Evolutionary conservation across 1,140 invertebrate species (phyloP), one percentile per base, ranked within the genome.

Genomic region (Calephelis nemesis): DNA sequence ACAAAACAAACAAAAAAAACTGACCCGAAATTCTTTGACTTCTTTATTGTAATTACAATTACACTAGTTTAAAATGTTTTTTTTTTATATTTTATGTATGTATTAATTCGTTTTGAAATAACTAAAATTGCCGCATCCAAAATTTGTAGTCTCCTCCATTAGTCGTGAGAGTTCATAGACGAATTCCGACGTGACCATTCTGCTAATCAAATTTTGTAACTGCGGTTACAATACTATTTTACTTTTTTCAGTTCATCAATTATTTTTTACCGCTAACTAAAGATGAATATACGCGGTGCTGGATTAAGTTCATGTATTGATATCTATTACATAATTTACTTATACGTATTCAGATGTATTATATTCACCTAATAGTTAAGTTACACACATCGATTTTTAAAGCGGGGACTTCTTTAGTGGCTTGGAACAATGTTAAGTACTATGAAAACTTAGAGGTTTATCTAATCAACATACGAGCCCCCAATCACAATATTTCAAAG

Each of bases 201-300:
- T 83, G 83, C 88, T 91, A 91, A 91, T 91, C 87, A 91, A 91
- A 91, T 91, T 90, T 91, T 85, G 85, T 91, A 91, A 91, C 84
- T 87, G 85, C 84, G 85, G 85, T 85, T 90, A 90, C 87, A 87
- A 90, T 88, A 82, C 79, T 78, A 88, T 85, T 82, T 85, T 79
- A 71, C 76, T 85, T 87, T 86, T 89, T 89, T 86, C 78, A 87
- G 73, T 78, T 75, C 76, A 83, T 84, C 88, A 83, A 87, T 89
- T 85, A 89, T 88, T 79, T 78, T 78, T 81, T 91, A 89, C 88
- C 88, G 88, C 89, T 91, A 89, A 87, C 71, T 76, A 79, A 77
- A 74, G 82, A 83, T 82, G 72, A 72, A 82, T 76, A 79, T 79
- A 71, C 66, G 47, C 49, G 67, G 66, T 71, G 64, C 67, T 58